Base-by-base conservation (phyloP, 2,113 vertebrate genomes). In the Erinaceus europaeus region DNA sequence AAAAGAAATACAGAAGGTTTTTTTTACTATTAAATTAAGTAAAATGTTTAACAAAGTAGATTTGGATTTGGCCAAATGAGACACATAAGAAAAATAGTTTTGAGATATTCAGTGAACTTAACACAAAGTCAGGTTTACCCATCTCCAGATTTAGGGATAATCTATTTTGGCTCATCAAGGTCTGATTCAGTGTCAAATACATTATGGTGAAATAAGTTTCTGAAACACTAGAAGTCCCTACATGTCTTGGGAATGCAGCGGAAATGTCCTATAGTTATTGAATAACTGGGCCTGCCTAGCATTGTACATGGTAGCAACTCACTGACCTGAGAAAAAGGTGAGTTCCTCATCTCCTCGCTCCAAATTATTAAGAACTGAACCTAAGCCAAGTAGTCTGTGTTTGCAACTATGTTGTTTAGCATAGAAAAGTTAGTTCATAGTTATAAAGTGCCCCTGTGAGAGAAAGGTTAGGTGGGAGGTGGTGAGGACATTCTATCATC, bases 1-100 rank as follows among this genome's bases (percentile, higher is more conserved):
- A n/a, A n/a, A n/a, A n/a, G n/a, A n/a, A n/a, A 91, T 89, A 88
- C 77, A 94, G 79, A 91, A 90, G 89, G 9, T 20, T 53, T 72
- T 84, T 72, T 91, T 73, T 50, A 68, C 84, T 93, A 84, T 92
- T 90, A 88, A 86, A 95, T 92, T 92, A 94, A 94, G 57, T 88
- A 69, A 87, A 95, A 88, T 73, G 75, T 90, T 92, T 95, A 90
- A 94, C 93, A 92, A 86, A 86, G 80, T 74, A 68, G 29, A 88
- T 88, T 92, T 92, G 79, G 52, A 72, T 93, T 91, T 82, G 88
- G 90, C 83, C 80, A 92, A 91, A 86, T 34, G 12, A 9, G 40
- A 76, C 52, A 91, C 52, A 84, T 88, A 61, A 90, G 91, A 94
- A 89, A 95, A 94, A 92, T 65, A 65, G 62, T 91, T 91, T 40